Base-by-base conservation (phyloP, 1,140 invertebrate species). In the Myzus persicae region DNA sequence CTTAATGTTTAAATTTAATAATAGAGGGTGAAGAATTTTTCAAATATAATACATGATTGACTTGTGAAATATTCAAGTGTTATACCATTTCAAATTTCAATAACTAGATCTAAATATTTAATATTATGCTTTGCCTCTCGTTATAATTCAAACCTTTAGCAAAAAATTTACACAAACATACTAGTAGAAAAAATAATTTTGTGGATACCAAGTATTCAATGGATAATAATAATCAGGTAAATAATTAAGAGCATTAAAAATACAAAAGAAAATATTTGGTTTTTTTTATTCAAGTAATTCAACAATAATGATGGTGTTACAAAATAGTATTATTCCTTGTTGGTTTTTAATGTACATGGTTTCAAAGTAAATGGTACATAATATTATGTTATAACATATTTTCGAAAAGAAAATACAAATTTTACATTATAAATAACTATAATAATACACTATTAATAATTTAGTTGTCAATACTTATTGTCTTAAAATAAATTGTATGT, bases 401-500 rank as follows among this genome's bases (percentile, higher is more conserved):
- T 81, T 84, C 18, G 4, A n/a, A 89, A 14, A 26, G 1, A 51
- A 89, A 36, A 51, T 51, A 51, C 24, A 89, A 48, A 89, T 89
- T 51, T 24, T 36, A 88, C 44, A 87, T n/a, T 87, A 36, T 18
- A 48, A 88, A 88, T 9, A 88, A 48, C 22, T n/a, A 36, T 89
- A 51, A 11, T 89, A 48, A 26, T 38, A 51, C 8, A 85, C 9
- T 44, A 89, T 89, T 9, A 89, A 89, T 89, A 51, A 89, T 89
- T 87, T 88, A 22, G 36, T 48, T 48, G 24, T 88, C n/a, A 88
- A 88, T 46, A 51, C 7, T 51, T 88, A 38, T 89, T 89, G 87
- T 38, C 87, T 89, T 44, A 87, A 46, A n/a, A 11, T 89, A 89
- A 89, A 89, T 48, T 48, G 38, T 51, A 51, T 89, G 20, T 51